Percentiles rank a stretch among this genome's conserved stretches.
These are phyloP conservation scores for Micrasema minimum DNA, from an alignment of 1,140 invertebrate genomes.

Conservation along the genomic window DNA sequence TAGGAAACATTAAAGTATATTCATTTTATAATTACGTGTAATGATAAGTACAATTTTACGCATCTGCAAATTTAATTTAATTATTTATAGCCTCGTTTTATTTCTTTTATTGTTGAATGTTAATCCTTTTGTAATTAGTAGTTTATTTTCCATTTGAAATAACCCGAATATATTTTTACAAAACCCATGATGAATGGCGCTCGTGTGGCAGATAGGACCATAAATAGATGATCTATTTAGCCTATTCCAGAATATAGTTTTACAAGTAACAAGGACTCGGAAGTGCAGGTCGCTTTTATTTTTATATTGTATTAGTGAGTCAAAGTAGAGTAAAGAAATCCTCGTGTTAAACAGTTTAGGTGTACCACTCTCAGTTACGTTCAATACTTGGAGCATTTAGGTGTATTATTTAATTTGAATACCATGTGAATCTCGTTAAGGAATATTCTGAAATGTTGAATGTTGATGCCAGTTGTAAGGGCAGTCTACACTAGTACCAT, in stretches of 20 bases:
- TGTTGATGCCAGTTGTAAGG: background rate
- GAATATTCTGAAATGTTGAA: too few relatives aligned
- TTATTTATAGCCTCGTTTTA: background rate
- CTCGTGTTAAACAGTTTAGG: constrained; percentile 10
- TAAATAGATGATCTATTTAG: constrained; percentile 17
- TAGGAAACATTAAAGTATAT: constrained; percentile 22
- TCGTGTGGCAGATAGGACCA: background rate
- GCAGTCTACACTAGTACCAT: background rate
- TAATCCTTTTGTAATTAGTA: too few relatives aligned
- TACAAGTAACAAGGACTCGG: constrained; percentile 12
- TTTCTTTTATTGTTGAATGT: too few relatives aligned
- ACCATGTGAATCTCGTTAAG: constrained; percentile 36
- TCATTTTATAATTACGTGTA: constrained; percentile 20
- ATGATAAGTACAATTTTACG: constrained; percentile 19
- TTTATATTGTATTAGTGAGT: constrained; percentile 32
- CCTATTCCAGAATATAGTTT: constrained; percentile 32
- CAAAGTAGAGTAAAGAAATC: background rate
- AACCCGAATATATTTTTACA: too few relatives aligned
- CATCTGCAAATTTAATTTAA: background rate
- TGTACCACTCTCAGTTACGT: constrained; percentile 1
- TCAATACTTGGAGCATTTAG: constrained; percentile 33
- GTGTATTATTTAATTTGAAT: background rate
- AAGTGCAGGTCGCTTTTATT: constrained; percentile 46
- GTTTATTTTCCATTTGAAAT: too few relatives aligned
- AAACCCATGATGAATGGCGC: too few relatives aligned